Percentiles rank a stretch among this genome's conserved stretches.
Evolutionary conservation across 2,888 invertebrate species (phyloP).

Genomic region (Formica aserva): DNA sequence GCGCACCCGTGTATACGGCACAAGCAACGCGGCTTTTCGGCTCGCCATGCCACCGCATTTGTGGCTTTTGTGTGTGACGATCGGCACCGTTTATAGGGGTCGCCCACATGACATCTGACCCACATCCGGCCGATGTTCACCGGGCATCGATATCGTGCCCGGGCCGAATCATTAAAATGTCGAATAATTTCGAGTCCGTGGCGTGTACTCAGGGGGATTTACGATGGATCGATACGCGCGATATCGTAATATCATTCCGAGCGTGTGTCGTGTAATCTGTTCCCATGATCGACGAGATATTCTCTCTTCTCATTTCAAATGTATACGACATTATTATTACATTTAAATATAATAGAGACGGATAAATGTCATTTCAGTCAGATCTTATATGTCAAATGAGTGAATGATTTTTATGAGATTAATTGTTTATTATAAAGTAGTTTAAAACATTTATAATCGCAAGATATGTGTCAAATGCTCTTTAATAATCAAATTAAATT

Average conservation of each 20-base stretch:
- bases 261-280: slow-evolving; percentile 5
- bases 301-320: not conserved
- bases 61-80: slow-evolving; percentile 51
- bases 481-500: not conserved
- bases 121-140: slow-evolving; percentile 77
- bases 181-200: slow-evolving; percentile 56
- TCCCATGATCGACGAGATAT: slow-evolving; percentile 14
- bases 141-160: slow-evolving; percentile 60
- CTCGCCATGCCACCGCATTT: slow-evolving; percentile 27
- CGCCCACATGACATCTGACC: slow-evolving; percentile 79
- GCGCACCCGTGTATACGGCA: slow-evolving; percentile 27
- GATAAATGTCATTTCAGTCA: not conserved
- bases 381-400: not conserved
- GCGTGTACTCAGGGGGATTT: slow-evolving; percentile 61
- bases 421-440: not conserved
- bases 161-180: slow-evolving; percentile 59
- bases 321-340: not conserved
- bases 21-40: slow-evolving; percentile 36
- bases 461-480: not conserved
- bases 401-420: not conserved
- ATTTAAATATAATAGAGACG: not conserved
- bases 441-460: not conserved
- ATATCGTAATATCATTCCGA: slow-evolving; percentile 18
- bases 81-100: slow-evolving; percentile 69
- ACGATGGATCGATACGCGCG: slow-evolving; percentile 48